Evolutionary conservation across 2,888 invertebrate species (phyloP).

Genomic region (Stenodema calcarata): DNA sequence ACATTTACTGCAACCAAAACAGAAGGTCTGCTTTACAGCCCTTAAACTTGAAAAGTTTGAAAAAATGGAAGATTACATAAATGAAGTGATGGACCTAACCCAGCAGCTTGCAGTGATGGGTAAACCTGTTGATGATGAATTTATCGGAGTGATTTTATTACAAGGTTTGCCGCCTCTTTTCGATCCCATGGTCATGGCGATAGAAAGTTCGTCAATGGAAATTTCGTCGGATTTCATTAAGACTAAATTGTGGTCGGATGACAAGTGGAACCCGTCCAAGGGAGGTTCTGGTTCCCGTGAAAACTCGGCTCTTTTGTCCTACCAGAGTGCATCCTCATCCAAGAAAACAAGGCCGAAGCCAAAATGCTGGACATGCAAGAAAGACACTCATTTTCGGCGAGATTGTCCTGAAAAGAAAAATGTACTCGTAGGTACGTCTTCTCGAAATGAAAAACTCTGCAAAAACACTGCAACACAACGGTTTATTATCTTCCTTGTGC

Average conservation of each 20-base stretch:
- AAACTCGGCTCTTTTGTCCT: not conserved
- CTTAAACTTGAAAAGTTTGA: not conserved
- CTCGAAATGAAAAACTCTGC: too few species aligned
- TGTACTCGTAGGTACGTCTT: too few species aligned
- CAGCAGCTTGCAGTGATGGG: not conserved
- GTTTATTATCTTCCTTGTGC: too few species aligned
- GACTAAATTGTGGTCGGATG: not conserved
- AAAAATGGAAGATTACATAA: not conserved
- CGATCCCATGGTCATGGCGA: conserved; percentile 17
- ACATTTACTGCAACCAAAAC: too few species aligned
- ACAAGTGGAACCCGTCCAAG: not conserved
- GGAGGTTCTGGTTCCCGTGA: not conserved
- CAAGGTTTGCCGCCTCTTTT: not conserved
- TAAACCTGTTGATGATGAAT: too few species aligned
- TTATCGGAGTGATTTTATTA: too few species aligned
- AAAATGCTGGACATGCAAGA: not conserved
- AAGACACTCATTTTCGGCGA: too few species aligned
- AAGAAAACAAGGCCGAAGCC: not conserved
- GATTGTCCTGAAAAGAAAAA: not conserved
- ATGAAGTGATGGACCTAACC: not conserved
- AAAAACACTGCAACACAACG: too few species aligned
- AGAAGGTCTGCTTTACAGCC: too few species aligned
- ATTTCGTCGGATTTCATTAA: too few species aligned
- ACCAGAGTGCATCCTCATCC: not conserved
- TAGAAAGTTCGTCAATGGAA: not conserved